These are phyloP conservation scores for Torymus tubicola DNA, from an alignment of 2,888 invertebrate species.

Conservation along the genomic window DNA sequence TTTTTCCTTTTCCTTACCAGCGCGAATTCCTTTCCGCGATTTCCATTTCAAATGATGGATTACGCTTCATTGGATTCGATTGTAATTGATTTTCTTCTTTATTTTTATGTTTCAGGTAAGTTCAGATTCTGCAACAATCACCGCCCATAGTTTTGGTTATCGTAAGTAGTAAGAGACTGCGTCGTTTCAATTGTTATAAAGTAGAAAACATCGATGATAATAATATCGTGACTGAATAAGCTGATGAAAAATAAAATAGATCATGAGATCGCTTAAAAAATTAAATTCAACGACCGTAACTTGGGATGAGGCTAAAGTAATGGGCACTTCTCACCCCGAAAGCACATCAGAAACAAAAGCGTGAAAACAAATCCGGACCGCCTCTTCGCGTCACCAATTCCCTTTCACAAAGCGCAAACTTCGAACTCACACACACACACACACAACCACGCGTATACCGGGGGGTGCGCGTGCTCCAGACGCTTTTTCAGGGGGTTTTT, in stretches of 20 bases:
- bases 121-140: not conserved
- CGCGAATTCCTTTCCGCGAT: slow-evolving; percentile 3
- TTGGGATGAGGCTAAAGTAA: too few species aligned
- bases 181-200: too few species aligned
- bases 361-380: slow-evolving; percentile 5
- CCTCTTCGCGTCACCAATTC: not conserved
- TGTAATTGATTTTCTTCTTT: slow-evolving; percentile 37
- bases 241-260: too few species aligned
- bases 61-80: slow-evolving; percentile 28
- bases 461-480: not conserved
- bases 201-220: too few species aligned
- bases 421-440: not conserved
- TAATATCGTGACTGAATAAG: too few species aligned
- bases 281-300: too few species aligned
- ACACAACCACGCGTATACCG: not conserved
- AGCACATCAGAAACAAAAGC: not conserved
- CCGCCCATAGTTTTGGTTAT: not conserved
- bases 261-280: too few species aligned
- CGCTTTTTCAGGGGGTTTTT: not conserved
- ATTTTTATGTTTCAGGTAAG: slow-evolving; percentile 69
- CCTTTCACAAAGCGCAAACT: too few species aligned
- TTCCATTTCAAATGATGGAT: slow-evolving; percentile 53
- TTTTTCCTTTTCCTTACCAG: not conserved
- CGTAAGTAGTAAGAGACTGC: not conserved
- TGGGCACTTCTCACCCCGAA: not conserved